Conservation (phyloP, 2,888 invertebrate species). For the Chrysodeixis includens region DNA sequence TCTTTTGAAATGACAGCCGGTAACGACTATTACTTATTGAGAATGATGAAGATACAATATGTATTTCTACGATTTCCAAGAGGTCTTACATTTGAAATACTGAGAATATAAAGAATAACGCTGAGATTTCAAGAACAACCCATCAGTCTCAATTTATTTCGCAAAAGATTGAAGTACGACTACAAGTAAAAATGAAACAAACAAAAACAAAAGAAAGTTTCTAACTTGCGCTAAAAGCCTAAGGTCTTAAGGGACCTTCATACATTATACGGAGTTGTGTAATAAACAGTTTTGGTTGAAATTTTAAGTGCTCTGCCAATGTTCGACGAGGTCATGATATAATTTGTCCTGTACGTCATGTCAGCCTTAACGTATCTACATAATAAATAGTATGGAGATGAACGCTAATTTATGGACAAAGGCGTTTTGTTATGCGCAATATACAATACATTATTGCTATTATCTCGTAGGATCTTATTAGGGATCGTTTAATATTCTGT, state of each 20-base stretch:
- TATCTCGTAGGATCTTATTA: slow-evolving; percentile 51
- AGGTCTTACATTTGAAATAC: background rate
- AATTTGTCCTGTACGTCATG: slow-evolving; percentile 70
- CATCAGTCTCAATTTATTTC: background rate
- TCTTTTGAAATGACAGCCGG: too few species aligned
- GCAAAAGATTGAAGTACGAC: background rate
- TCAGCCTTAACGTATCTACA: slow-evolving; percentile 51
- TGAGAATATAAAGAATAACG: background rate
- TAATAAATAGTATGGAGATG: slow-evolving; percentile 58
- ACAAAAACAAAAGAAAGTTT: slow-evolving; percentile 6
- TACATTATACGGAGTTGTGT: slow-evolving; percentile 73
- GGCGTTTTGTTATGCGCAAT: slow-evolving; percentile 46
- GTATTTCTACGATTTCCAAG: too few species aligned
- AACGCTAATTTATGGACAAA: slow-evolving; percentile 57
- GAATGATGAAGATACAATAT: too few species aligned
- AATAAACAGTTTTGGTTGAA: slow-evolving; percentile 72
- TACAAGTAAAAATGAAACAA: slow-evolving; percentile 1
- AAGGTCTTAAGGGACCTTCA: slow-evolving; percentile 66
- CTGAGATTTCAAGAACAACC: background rate
- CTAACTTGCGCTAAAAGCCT: slow-evolving; percentile 43
- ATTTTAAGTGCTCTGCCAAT: slow-evolving; percentile 73
- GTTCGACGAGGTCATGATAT: slow-evolving; percentile 73
- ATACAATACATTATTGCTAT: slow-evolving; percentile 54
- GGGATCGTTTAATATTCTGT: slow-evolving; percentile 39
- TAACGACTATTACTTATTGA: too few species aligned